Conservation (phyloP, 2,797 vertebrate species). For the Anguilla obscura region DNA sequence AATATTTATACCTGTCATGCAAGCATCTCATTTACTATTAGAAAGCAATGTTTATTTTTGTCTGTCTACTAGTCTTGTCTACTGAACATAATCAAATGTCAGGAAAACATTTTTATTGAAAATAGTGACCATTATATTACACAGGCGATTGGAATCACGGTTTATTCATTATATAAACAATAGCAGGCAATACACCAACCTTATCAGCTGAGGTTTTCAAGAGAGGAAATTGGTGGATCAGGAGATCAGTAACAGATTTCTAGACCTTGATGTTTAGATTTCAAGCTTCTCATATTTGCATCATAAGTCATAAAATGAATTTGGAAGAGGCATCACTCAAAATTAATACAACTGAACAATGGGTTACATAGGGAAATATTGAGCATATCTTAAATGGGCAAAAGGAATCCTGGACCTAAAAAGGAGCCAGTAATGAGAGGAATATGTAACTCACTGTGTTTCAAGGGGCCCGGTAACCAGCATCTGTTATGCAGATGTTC, state of each 20-base stretch:
- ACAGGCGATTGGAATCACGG: too few species aligned
- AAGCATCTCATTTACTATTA: too few species aligned
- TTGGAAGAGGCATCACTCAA: constrained; percentile 4
- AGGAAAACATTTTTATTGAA: too few species aligned
- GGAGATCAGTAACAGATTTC: constrained; percentile 27
- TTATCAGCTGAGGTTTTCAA: neutral
- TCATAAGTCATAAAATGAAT: constrained; percentile 41
- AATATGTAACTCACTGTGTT: constrained; percentile 24
- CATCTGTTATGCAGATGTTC: constrained; percentile 16
- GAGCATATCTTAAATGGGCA: constrained; percentile 51
- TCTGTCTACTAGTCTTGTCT: too few species aligned
- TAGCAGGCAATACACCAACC: neutral
- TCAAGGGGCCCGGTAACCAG: neutral
- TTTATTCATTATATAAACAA: too few species aligned
- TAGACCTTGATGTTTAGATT: constrained; percentile 38
- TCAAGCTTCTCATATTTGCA: constrained; percentile 36
- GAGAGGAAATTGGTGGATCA: neutral
- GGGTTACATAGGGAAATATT: constrained; percentile 50
- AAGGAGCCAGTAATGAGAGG: constrained; percentile 42
- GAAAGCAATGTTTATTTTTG: too few species aligned
- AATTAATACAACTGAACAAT: neutral
- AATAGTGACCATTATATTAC: too few species aligned
- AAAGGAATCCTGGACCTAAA: constrained; percentile 44
- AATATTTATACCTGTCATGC: neutral
- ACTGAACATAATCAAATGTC: too few species aligned